Base-by-base conservation (phyloP, 2,797 vertebrate genomes). In the Buceros bicornis region DNA sequence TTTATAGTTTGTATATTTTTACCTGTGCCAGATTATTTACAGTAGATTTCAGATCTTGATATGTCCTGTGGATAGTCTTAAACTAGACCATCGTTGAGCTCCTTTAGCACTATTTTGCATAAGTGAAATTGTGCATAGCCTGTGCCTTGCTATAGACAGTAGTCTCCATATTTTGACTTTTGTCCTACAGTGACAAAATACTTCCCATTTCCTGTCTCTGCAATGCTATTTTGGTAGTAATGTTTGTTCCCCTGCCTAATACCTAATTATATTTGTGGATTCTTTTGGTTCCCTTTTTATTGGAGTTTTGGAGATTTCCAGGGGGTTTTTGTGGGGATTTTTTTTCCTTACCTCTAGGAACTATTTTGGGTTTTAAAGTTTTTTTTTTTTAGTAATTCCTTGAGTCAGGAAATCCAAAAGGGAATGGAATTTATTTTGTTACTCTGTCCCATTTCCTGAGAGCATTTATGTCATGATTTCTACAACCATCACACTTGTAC, bases 21-120 rank as follows among this genome's bases (percentile, higher is more conserved):
- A 88, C 81, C 33, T 72, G 50, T 86, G 92, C 85, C 65, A 94
- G 80, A 87, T 96, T 96, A 97, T 96, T 97, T 98, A 96, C 97
- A 93, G 67, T 86, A 70, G 60, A 67, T 61, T 37, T 79, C 66
- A 88, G 83, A 83, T 90, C 13, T 84, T 92, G 47, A 16, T 90
- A 16, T 66, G 33, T 77, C 58, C 28, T 65, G 51, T 60, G 43
- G 20, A 28, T 82, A 58, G 85, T 90, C 54, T 78, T 50, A 88
- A 60, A 76, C 57, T 74, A 65, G 51, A 66, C 33, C 25, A 35
- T n/a, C 19, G 53, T 70, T 85, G 51, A 54, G 16, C 58, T 85
- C 74, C 43, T 78, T 37, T 10, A 71, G n/a, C 13, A 28, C 22
- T 70, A 3, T 85, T 57, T 43, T 91, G 51, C 21, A 0, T 29